Evolutionary conservation across 2,888 invertebrate genomes (phyloP), one percentile per base, ranked within the genome.

Genomic region (Andrena dorsata): DNA sequence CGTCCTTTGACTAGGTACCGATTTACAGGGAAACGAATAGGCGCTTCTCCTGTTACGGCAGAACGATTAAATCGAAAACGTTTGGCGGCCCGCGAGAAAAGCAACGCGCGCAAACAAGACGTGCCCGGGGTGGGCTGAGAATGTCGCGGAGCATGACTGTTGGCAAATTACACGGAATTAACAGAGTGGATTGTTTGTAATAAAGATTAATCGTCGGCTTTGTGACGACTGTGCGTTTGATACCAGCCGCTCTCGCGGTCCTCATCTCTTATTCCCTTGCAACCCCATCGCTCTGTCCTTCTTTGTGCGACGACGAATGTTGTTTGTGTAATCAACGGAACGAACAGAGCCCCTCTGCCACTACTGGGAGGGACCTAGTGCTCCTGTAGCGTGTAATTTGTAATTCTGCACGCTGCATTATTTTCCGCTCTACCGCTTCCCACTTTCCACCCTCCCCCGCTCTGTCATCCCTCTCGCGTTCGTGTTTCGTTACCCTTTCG

Each of bases 301-400:
- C 20, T 32, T 10, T 7, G 26, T 56, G 64, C 70, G 69, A 71
- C 83, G 79, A 82, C 85, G 86, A 89, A 87, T 88, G 90, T 86
- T 88, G 90, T 91, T 91, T 91, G 90, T 91, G 91, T 91, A 91
- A 91, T 91, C 91, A 90, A 90, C 91, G 90, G 86, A 89, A 90
- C 90, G 90, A 90, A 89, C 89, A 83, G 85, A 85, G 80, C 77
- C 84, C 86, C 87, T 89, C 86, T 76, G 77, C 84, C 85, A 68
- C 85, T 75, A 68, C 69, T 70, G 82, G 78, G 83, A 78, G 85
- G 76, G 73, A 78, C 81, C 84, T 60, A 79, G 66, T 76, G 83
- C 82, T 83, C 83, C 82, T 88, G 85, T 89, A 90, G 88, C 90
- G 86, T 90, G 90, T 90, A 90, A 90, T 90, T 90, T 90, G 87